Evolutionary conservation across 2,797 vertebrate genomes (phyloP).

Genomic region (Helarctos malayanus): DNA sequence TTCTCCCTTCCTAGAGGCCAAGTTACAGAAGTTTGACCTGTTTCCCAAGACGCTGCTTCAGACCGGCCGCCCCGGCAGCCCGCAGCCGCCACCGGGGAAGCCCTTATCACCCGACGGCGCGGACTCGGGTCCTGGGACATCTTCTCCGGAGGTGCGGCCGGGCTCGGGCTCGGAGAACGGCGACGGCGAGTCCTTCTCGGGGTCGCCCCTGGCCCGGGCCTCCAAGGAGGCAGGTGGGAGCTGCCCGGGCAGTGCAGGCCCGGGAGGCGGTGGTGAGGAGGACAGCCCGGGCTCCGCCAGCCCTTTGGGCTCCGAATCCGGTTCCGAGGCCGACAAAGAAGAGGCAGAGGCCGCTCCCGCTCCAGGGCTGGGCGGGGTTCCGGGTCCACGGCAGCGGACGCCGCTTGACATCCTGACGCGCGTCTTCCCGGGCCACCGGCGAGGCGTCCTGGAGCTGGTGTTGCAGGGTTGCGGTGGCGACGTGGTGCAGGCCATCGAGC

Average conservation of each 20-base stretch:
- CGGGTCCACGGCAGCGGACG: slow-evolving; percentile 96
- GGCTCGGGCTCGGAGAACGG: slow-evolving; percentile 95
- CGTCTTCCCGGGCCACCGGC: slow-evolving; percentile 98
- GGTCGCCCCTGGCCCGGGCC: slow-evolving; percentile 94
- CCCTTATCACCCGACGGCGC: slow-evolving; percentile 92
- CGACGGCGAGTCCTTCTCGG: slow-evolving; percentile 96
- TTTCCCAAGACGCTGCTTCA: slow-evolving; percentile 95
- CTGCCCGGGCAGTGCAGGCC: slow-evolving; percentile 88
- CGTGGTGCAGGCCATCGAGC: slow-evolving; percentile 99
- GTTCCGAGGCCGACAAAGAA: slow-evolving; percentile 96
- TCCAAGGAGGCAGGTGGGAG: slow-evolving; percentile 93
- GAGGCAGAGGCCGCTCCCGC: slow-evolving; percentile 94
- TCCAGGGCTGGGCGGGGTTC: slow-evolving; percentile 91
- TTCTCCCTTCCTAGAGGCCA: slow-evolving; percentile 91
- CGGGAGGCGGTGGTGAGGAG: slow-evolving; percentile 90
- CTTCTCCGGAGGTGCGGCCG: slow-evolving; percentile 95
- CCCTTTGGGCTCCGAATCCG: slow-evolving; percentile 96
- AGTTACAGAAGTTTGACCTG: slow-evolving; percentile 97
- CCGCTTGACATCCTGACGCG: slow-evolving; percentile 98
- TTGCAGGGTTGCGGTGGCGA: slow-evolving; percentile 98
- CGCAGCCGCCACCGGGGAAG: slow-evolving; percentile 92
- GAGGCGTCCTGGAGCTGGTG: slow-evolving; percentile 97
- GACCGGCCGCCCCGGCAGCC: slow-evolving; percentile 90
- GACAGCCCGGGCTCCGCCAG: slow-evolving; percentile 97
- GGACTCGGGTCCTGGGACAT: slow-evolving; percentile 93